Evolutionary conservation across 2,888 invertebrate species (phyloP), one percentile per base, ranked within the genome.

Genomic region (Drosophila mercatorum): DNA sequence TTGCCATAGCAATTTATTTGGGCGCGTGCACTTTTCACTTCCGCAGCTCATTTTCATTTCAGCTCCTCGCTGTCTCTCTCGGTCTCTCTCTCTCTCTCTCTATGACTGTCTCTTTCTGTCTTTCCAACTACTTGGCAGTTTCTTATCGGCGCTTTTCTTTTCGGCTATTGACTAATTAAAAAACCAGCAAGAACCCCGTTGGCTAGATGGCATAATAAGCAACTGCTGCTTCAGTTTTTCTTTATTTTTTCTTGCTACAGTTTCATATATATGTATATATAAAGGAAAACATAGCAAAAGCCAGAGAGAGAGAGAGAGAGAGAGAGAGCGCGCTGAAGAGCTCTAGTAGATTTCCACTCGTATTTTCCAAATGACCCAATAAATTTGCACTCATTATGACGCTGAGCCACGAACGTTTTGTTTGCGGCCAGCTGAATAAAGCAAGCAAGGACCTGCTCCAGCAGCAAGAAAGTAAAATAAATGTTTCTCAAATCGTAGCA

Each of bases 331-430:
- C 2, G 34, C 36, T 49, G 57, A 26, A 56, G 74, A 63, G 72
- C 73, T 64, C 55, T 64, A 70, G 77, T 81, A 80, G 85, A 89
- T 89, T 85, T 81, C 72, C 52, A 70, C 75, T 81, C 74, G 75
- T 81, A 89, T 85, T 88, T 84, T 85, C 75, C 75, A 89, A 88
- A 87, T 89, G 88, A 89, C 90, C 87, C 83, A 85, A 87, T 87
- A 87, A 87, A 87, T 87, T 87, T 88, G 68, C 83, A 75, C 90
- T 89, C 90, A 87, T 87, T 87, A 87, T 87, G 87, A 89, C 90
- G 83, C 81, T 73, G 71, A 68, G 88, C 86, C 90, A 87, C 90
- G 90, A 88, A 70, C 78, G 62, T 68, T 65, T 81, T 75, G 75
- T 68, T 83, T 87, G 72, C 51, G 81, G 71, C 73, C 83, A 82